Conservation (phyloP, 2,888 invertebrate genomes). For the Timema podura region DNA sequence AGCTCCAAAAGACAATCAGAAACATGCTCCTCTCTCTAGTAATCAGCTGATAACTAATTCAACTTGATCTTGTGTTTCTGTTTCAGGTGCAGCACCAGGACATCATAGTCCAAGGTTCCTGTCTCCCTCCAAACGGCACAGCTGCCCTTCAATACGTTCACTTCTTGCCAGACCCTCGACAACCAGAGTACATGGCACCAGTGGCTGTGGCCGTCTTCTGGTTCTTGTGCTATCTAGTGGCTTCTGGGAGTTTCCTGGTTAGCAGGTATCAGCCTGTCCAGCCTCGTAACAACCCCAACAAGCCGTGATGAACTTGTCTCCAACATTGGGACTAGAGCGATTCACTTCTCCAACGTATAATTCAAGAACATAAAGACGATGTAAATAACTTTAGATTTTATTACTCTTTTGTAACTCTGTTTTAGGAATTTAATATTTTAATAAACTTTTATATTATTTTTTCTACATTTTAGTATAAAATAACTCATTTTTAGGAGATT, state of each 20-base stretch:
- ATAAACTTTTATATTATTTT: neutral
- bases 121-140: slow-evolving; percentile 75
- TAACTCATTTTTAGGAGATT: neutral
- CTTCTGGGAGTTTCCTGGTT: slow-evolving; percentile 23
- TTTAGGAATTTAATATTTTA: too few relatives aligned
- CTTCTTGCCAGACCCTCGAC: slow-evolving; percentile 21
- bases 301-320: slow-evolving; percentile 19
- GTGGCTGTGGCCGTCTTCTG: slow-evolving; percentile 29
- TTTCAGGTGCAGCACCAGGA: slow-evolving; percentile 77
- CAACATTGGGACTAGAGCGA: neutral
- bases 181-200: slow-evolving; percentile 25
- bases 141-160: slow-evolving; percentile 26
- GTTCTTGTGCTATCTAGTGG: slow-evolving; percentile 26
- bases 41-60: neutral
- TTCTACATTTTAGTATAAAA: neutral
- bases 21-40: neutral
- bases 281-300: slow-evolving; percentile 30
- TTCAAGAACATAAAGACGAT: too few relatives aligned
- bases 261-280: slow-evolving; percentile 24
- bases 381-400: too few relatives aligned
- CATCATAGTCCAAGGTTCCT: slow-evolving; percentile 78
- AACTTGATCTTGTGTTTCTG: neutral
- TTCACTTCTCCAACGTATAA: neutral
- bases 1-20: too few relatives aligned
- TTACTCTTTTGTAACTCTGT: too few relatives aligned